A percentile compares a stretch with the other conserved stretches of the same genome.
phyloP scores from a whole-genome alignment of 2,888 invertebrate genomes.

The Aspidiotus rigidus region DNA sequence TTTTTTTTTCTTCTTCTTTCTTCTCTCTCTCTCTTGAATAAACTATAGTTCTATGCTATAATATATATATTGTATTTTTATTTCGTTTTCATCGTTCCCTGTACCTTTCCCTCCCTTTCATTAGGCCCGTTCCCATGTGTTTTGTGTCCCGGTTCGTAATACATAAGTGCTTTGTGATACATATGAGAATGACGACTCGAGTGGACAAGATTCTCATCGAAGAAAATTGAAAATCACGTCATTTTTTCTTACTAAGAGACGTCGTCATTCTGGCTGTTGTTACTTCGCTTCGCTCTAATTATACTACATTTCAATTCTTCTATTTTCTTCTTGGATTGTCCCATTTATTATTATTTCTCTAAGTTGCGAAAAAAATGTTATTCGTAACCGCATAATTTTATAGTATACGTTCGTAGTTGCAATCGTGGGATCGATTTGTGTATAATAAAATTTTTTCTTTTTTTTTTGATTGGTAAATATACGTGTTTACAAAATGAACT shows the following conservation, averaged over 20 bases:
- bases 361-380: conserved; percentile 13
- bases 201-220: not conserved
- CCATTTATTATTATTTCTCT: conserved; percentile 13
- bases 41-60: not conserved
- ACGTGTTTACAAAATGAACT: conserved; percentile 21
- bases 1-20: conserved; percentile 5
- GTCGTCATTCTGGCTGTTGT: conserved; percentile 24
- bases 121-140: not conserved
- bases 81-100: too few species aligned
- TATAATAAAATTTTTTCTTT: conserved; percentile 19
- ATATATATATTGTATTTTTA: too few species aligned
- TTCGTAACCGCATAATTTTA: conserved; percentile 28
- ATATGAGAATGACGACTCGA: not conserved
- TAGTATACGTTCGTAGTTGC: conserved; percentile 9
- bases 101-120: conserved; percentile 1
- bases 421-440: conserved; percentile 21
- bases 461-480: conserved; percentile 25
- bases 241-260: conserved; percentile 3
- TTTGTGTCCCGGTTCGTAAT: not conserved
- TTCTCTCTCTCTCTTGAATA: conserved; percentile 9
- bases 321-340: not conserved
- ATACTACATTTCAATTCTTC: conserved; percentile 11
- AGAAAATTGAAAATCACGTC: not conserved
- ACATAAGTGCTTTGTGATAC: conserved; percentile 31
- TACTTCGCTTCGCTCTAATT: conserved; percentile 26